These are phyloP conservation scores for Dreissena polymorpha DNA, from an alignment of 1,140 invertebrate species.

Conservation along the genomic window DNA sequence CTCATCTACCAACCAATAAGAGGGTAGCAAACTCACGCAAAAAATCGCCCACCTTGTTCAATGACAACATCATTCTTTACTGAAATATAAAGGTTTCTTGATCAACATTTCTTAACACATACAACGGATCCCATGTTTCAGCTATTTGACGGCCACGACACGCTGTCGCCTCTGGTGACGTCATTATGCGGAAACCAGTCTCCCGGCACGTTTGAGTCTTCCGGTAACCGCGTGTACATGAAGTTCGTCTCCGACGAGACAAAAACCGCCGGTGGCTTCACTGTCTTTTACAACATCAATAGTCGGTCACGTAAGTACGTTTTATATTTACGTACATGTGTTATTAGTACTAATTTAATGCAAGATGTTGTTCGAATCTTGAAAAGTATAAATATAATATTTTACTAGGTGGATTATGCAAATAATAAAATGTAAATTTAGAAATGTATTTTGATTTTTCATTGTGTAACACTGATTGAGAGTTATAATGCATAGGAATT, in stretches of 20 bases:
- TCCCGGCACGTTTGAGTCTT: conserved; percentile 57
- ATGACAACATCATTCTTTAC: too few relatives aligned
- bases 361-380: too few relatives aligned
- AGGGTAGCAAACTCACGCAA: too few relatives aligned
- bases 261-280: conserved; percentile 59
- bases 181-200: conserved; percentile 57
- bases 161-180: conserved; percentile 53
- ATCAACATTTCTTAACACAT: too few relatives aligned
- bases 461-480: too few relatives aligned
- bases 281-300: conserved; percentile 62
- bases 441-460: too few relatives aligned
- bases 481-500: too few relatives aligned
- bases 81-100: too few relatives aligned
- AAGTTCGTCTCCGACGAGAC: conserved; percentile 62
- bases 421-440: too few relatives aligned
- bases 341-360: not conserved
- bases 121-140: conserved; percentile 13
- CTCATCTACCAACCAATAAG: too few relatives aligned
- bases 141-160: conserved; percentile 58
- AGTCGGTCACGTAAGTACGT: conserved; percentile 53
- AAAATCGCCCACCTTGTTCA: too few relatives aligned
- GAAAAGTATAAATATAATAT: not conserved
- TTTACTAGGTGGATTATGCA: too few relatives aligned
- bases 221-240: conserved; percentile 56
- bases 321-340: not conserved